phyloP scores from a whole-genome alignment of 2,113 vertebrate genomes.

The Percina caprodes region DNA sequence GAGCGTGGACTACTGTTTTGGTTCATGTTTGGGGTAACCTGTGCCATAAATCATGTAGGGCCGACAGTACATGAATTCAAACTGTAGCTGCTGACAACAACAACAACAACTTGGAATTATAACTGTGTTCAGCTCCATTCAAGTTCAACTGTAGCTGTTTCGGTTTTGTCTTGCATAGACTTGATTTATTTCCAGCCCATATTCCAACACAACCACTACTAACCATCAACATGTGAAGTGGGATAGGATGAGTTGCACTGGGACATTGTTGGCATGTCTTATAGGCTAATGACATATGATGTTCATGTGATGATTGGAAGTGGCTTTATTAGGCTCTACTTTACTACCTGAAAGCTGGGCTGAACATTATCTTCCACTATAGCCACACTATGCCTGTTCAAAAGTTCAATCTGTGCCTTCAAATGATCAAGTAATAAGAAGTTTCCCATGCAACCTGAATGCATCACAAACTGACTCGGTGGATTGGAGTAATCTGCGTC shows the following conservation, averaged over 20 bases:
- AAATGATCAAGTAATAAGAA: background rate
- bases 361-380: background rate
- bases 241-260: too few relatives aligned
- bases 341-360: background rate
- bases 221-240: too few relatives aligned
- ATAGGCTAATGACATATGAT: too few relatives aligned
- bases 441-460: conserved; percentile 36
- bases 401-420: background rate
- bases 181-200: too few relatives aligned
- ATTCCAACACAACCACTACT: too few relatives aligned
- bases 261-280: background rate
- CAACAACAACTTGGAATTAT: background rate
- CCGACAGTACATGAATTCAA: too few relatives aligned
- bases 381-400: background rate
- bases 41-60: too few relatives aligned
- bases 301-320: too few relatives aligned
- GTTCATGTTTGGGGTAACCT: background rate
- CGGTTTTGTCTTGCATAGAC: background rate
- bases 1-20: background rate
- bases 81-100: background rate
- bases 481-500: conserved; percentile 36
- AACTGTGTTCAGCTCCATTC: background rate
- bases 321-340: background rate
- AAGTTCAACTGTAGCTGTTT: background rate
- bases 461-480: conserved; percentile 21